Evolutionary conservation across 1,140 invertebrate genomes (phyloP), one percentile per base, ranked within the genome.

Genomic region (Calycopis cecrops): DNA sequence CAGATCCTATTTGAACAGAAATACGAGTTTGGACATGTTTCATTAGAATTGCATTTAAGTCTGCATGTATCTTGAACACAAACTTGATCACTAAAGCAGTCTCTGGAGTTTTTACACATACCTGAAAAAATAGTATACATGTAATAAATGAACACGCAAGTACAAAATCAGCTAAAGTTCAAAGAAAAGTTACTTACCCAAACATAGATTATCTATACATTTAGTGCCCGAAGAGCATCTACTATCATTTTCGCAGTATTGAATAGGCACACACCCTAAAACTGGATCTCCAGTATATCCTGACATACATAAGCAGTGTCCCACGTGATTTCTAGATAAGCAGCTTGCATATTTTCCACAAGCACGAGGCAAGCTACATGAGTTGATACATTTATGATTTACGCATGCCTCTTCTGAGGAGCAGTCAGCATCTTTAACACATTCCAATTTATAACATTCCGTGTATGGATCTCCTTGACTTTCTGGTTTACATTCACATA

Each of bases 231-330:
- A 90, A 7, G 94, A 91, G 73, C 95, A 97, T 66, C 95, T 94
- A 16, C 82, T 90, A 53, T 96, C 94, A 62, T 85, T 80, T 48
- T 91, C 92, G 73, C 95, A 97, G 67, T 94, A 95, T 62, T 95
- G 93, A 35, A 96, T 87, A 3, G 91, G 89, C 35, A 94, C 91
- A 73, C 95, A 96, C 9, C 95, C 95, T 33, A 96, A 87, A 55
- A 93, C 92, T 12, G 96, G 94, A 86, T 97, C 94, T 48, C 96
- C 96, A 9, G 95, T 96, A 55, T 91, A 94, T 14, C 95, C 96
- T 12, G 94, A 88, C 71, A 91, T 86, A 76, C 96, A 98, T 6
- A 90, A 91, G 71, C 96, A 98, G 10, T 93, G 88, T 1, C 92
- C 93, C n/a, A 92, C 90, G 63, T 95, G 94, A 73, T 93, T 94